These are phyloP conservation scores for Euschistus heros DNA, from an alignment of 1,140 invertebrate genomes.

Conservation along the genomic window DNA sequence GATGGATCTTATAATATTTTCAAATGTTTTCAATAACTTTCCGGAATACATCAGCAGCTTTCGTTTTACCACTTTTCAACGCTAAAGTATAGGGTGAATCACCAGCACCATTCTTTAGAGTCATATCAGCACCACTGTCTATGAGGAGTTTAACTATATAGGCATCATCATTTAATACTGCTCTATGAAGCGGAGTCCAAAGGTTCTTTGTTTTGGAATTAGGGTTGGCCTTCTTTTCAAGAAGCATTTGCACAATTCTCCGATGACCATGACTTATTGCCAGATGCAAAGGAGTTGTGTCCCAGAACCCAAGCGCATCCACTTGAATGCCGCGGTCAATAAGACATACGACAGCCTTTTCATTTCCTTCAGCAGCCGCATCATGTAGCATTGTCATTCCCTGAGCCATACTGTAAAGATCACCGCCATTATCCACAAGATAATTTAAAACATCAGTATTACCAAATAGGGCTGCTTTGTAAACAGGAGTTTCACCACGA, in stretches of 20 bases:
- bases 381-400: neutral
- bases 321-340: neutral
- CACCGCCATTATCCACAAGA: neutral
- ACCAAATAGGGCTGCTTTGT: neutral
- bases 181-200: neutral
- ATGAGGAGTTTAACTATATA: too few relatives aligned
- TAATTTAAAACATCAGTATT: neutral
- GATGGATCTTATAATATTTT: too few relatives aligned
- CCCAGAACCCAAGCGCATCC: neutral
- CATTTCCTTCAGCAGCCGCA: neutral
- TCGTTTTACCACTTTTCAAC: too few relatives aligned
- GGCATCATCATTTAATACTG: neutral
- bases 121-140: too few relatives aligned
- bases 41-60: too few relatives aligned
- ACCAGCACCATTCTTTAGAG: too few relatives aligned
- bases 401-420: neutral
- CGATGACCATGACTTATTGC: neutral
- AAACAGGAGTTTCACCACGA: neutral
- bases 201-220: neutral
- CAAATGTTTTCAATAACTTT: too few relatives aligned
- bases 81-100: too few relatives aligned
- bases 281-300: neutral
- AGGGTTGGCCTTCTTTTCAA: neutral
- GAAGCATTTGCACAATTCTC: neutral
- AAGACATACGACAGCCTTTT: neutral